These are phyloP conservation scores for Dryobota labecula DNA, from an alignment of 2,888 invertebrate species.

Conservation along the genomic window DNA sequence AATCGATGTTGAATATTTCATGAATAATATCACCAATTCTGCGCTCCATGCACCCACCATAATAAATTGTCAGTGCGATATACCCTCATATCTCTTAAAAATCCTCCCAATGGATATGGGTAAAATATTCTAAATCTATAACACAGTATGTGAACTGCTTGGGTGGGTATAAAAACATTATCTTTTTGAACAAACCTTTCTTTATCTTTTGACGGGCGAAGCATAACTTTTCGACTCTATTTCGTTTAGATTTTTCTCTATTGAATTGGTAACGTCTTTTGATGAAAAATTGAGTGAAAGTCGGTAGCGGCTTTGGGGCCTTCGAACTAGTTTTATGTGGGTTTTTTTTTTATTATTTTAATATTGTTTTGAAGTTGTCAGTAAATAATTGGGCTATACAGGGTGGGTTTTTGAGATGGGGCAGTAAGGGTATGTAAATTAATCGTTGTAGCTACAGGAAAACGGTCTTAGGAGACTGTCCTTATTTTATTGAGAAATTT, in stretches of 20 bases:
- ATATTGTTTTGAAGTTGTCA: too few species aligned
- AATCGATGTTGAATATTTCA: neutral
- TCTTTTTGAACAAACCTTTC: slow-evolving; percentile 64
- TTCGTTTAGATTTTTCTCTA: slow-evolving; percentile 71
- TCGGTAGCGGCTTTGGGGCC: slow-evolving; percentile 19
- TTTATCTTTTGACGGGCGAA: slow-evolving; percentile 64
- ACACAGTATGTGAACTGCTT: slow-evolving; percentile 41
- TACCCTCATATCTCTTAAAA: slow-evolving; percentile 44
- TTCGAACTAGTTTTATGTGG: slow-evolving; percentile 23
- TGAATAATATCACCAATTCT: slow-evolving; percentile 28
- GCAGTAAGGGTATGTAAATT: too few species aligned
- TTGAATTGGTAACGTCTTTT: slow-evolving; percentile 66
- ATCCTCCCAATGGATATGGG: slow-evolving; percentile 40
- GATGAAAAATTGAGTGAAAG: slow-evolving; percentile 8
- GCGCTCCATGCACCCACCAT: neutral
- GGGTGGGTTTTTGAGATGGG: too few species aligned
- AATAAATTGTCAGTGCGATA: slow-evolving; percentile 29
- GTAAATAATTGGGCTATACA: too few species aligned
- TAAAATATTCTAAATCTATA: slow-evolving; percentile 66
- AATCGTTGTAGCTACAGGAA: too few species aligned
- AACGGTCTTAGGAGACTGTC: too few species aligned
- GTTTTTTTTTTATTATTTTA: too few species aligned
- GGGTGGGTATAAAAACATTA: slow-evolving; percentile 63
- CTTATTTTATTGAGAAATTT: too few species aligned
- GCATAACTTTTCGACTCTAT: slow-evolving; percentile 65